Base-by-base conservation (phyloP, 2,888 invertebrate genomes). In the Eretmocerus hayati region DNA sequence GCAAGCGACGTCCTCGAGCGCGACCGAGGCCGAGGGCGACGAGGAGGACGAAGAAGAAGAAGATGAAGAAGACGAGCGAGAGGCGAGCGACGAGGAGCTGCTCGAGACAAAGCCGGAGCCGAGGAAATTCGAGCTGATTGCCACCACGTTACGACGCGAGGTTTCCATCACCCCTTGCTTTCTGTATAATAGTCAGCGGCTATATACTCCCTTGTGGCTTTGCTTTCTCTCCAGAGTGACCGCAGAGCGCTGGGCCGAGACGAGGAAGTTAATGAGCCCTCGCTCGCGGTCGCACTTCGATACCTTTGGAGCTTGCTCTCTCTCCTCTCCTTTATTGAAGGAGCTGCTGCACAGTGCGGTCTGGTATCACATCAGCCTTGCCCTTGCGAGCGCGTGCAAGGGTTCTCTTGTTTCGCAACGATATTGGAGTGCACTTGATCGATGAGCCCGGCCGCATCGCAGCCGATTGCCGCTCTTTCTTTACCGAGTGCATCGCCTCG, bases 111-210 rank as follows among this genome's bases (percentile, higher is more conserved):
- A n/a, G 21, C 18, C 54, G 51, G 5, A 39, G 37, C 39, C 39
- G n/a, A 54, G 38, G 48, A 63, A 62, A 38, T 62, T 61, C 45
- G 61, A 66, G 56, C 55, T 67, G 52, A 59, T 63, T 26, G 67
- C 62, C 42, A 66, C 66, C 18, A 50, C 52, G 35, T 42, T 23
- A 16, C 8, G 15, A n/a, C 9, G 15, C 4, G 15, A 16, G 4
- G 18, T 19, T 18, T 11, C 13, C 20, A 35, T n/a, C 15, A 8
- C 20, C 37, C 19, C 11, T 2, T 16, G 3, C 18, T 33, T n/a
- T n/a, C n/a, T n/a, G n/a, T n/a, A n/a, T n/a, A n/a, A n/a, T 18
- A 20, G 13, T n/a, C 21, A 19, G 21, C 22, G 18, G 16, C 16
- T 18, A 22, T 22, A 18, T 22, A 16, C 22, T 36, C 32, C 47